Conservation (phyloP, 2,113 vertebrate genomes). For the Pseudorasbora parva region DNA sequence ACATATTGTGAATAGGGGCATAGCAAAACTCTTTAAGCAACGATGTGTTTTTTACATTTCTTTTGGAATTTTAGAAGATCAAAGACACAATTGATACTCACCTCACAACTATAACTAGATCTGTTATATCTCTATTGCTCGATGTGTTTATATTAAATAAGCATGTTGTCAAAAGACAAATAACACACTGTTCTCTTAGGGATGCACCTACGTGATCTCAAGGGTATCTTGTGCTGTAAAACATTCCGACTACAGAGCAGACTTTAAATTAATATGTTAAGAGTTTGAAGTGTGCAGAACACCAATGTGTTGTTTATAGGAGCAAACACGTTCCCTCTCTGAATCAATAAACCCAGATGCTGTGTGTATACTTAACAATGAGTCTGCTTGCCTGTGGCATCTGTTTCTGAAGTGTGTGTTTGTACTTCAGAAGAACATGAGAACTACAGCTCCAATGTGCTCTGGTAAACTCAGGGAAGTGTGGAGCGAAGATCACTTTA, state of each 20-base stretch:
- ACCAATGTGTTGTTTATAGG: constrained; percentile 15
- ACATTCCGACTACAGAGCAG: neutral
- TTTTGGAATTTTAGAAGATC: neutral
- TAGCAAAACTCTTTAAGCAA: neutral
- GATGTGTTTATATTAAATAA: neutral
- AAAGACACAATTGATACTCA: neutral
- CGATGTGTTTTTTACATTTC: neutral
- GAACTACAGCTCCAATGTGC: neutral
- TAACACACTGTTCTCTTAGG: neutral
- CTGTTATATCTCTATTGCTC: no score
- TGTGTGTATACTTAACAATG: neutral
- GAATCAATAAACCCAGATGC: constrained; percentile 33
- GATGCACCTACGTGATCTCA: neutral
- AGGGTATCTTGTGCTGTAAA: neutral
- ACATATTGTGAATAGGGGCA: no score
- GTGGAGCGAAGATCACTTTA: neutral
- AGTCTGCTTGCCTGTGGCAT: constrained; percentile 1
- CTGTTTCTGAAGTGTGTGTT: constrained; percentile 26
- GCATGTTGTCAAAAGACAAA: neutral
- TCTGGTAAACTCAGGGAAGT: neutral
- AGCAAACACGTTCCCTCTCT: neutral
- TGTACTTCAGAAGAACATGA: constrained; percentile 27
- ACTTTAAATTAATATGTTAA: neutral
- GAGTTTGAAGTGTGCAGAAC: constrained; percentile 3
- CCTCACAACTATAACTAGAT: neutral